Base-by-base conservation (phyloP, 2,888 invertebrate genomes). In the Luperina testacea region DNA sequence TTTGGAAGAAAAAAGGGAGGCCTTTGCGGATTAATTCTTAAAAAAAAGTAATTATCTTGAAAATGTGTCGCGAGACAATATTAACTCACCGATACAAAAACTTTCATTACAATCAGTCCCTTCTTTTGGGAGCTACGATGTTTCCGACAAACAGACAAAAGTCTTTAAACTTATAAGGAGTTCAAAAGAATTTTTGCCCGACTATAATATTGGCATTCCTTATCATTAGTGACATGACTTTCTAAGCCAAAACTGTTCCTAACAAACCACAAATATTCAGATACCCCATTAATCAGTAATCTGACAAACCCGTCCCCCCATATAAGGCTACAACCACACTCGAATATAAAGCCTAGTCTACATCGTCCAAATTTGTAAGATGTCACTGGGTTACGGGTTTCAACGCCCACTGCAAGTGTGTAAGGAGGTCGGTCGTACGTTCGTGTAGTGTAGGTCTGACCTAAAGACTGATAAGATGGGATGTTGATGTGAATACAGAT, bases 331-430 rank as follows among this genome's bases (percentile, higher is more conserved):
- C 17, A 2, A 59, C 7, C 24, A 78, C 72, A 82, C 27, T 85
- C 48, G 1, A 63, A 42, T n/a, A 72, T 27, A 84, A 68, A 27
- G 57, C 61, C 63, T 27, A 13, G 70, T 71, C 59, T 45, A 61
- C 57, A 77, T 67, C 1, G 48, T 53, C 76, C 68, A 73, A 80
- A 80, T 79, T 74, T 53, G 74, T 75, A 38, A 69, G 80, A 83
- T 87, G 88, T 89, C 87, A 88, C 82, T 87, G 59, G 87, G 87
- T 87, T 88, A 87, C 83, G 72, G 75, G 64, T 75, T 24, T 63
- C 42, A 65, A 82, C 90, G 82, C 89, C 88, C 85, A 88, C 85
- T n/a, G 57, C 57, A 83, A 76, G 75, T 86, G 74, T 85, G 86
- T 83, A 79, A 85, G 57, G 27, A 72, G 86, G 84, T 77, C 86